phyloP scores from a whole-genome alignment of 23 tunicate genomes.

The Oikopleura dioica region DNA sequence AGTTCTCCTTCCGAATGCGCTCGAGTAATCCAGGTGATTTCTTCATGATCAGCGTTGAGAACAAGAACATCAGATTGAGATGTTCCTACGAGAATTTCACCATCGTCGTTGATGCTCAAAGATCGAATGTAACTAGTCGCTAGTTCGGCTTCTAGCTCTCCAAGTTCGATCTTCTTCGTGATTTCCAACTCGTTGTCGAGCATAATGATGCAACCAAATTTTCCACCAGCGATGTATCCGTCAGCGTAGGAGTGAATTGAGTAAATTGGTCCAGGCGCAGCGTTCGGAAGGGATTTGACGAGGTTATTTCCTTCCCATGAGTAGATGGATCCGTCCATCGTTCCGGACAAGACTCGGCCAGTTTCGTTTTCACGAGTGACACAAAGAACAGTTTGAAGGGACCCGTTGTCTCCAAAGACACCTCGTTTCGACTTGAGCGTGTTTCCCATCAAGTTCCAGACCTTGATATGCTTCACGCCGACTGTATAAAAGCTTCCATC shows the following conservation, averaged over 20 bases:
- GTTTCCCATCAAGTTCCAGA: conserved; percentile 82
- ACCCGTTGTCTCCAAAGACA: conserved; percentile 60
- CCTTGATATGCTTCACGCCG: conserved; percentile 90
- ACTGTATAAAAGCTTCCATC: conserved; percentile 44
- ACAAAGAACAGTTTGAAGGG: conserved; percentile 61
- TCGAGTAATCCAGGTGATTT: conserved; percentile 29
- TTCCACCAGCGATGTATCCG: conserved; percentile 1
- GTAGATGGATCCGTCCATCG: conserved; percentile 64
- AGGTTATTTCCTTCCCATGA: conserved; percentile 62
- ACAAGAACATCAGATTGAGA: conserved; percentile 60
- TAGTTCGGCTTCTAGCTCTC: not conserved
- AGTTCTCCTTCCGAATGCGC: conserved; percentile 95
- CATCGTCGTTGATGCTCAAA: conserved; percentile 17
- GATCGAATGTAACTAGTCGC: conserved; percentile 6
- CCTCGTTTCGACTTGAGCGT: conserved; percentile 67
- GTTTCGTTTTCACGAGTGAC: conserved; percentile 24
- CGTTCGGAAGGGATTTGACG: conserved; percentile 15
- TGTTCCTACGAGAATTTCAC: conserved; percentile 48
- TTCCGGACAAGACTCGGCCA: conserved; percentile 34
- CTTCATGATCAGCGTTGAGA: conserved; percentile 21
- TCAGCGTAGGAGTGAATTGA: not conserved
- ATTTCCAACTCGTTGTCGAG: not conserved
- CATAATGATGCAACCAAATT: not conserved
- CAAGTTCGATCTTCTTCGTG: not conserved
- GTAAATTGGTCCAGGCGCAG: not conserved